phyloP scores from a whole-genome alignment of 2,797 vertebrate genomes.

The Pachyuromys duprasi region DNA sequence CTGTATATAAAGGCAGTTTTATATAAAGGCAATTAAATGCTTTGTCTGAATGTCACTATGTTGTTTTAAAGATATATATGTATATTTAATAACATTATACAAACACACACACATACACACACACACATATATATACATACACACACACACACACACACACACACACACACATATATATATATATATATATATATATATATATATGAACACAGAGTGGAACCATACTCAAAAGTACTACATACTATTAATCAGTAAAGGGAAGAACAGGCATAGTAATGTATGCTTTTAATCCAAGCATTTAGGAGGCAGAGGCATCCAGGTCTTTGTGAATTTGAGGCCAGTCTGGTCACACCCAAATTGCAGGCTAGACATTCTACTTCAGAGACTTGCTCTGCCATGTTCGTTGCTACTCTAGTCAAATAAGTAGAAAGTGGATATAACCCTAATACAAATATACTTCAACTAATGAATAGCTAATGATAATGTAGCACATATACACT shows the following conservation, averaged over 20 bases:
- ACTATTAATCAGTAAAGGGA: constrained; percentile 3
- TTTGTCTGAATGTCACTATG: constrained; percentile 27
- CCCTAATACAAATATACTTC: background rate
- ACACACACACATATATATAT: too few relatives aligned
- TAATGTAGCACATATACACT: too few relatives aligned
- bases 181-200: background rate
- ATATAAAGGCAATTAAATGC: background rate
- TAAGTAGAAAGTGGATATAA: background rate
- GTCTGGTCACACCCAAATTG: background rate
- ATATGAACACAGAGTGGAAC: background rate
- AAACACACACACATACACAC: too few relatives aligned
- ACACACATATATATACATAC: too few relatives aligned
- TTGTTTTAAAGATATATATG: background rate
- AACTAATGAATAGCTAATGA: background rate
- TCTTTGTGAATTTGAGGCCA: background rate
- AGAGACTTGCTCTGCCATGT: too few relatives aligned
- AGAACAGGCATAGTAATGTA: background rate
- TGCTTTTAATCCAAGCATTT: background rate
- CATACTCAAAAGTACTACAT: constrained; percentile 50
- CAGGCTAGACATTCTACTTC: background rate
- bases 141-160: too few relatives aligned
- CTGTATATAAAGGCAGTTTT: constrained; percentile 10
- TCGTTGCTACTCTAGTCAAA: background rate
- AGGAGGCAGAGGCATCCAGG: background rate
- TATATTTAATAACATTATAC: background rate